Evolutionary conservation across 2,888 invertebrate species (phyloP).

Genomic region (Boloria selene): DNA sequence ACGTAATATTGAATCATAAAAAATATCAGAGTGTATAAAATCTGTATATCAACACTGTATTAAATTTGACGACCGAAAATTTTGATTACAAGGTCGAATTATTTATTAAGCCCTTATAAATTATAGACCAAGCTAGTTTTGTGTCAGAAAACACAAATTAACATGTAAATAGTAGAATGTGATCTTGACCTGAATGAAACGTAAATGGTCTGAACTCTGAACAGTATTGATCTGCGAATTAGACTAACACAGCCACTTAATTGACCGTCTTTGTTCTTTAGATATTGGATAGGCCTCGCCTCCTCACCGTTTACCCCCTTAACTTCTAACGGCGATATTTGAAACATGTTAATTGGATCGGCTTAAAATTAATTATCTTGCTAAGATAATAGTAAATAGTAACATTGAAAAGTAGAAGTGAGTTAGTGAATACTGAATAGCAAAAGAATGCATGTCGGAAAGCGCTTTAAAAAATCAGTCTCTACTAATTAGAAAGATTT

Average conservation of each 20-base stretch:
- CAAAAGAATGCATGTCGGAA: no score
- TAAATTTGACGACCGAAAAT: neutral
- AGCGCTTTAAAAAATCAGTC: no score
- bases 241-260: constrained; percentile 18
- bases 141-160: no score
- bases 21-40: constrained; percentile 10
- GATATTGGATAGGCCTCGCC: constrained; percentile 6
- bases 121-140: no score
- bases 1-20: constrained; percentile 3
- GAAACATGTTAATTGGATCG: constrained; percentile 5
- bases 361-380: neutral
- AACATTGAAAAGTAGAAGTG: no score
- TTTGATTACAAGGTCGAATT: constrained; percentile 14
- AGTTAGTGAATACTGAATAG: no score
- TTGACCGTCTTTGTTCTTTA: constrained; percentile 23
- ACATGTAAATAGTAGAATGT: neutral
- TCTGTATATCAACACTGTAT: neutral
- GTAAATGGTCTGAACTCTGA: constrained; percentile 23
- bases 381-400: neutral
- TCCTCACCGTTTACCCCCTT: neutral
- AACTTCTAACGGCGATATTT: neutral
- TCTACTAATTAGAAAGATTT: no score
- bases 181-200: constrained; percentile 21
- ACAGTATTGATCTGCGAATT: constrained; percentile 22
- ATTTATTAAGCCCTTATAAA: constrained; percentile 5